Evolutionary conservation across 2,113 vertebrate species (phyloP).

Genomic region (Suricata suricatta): DNA sequence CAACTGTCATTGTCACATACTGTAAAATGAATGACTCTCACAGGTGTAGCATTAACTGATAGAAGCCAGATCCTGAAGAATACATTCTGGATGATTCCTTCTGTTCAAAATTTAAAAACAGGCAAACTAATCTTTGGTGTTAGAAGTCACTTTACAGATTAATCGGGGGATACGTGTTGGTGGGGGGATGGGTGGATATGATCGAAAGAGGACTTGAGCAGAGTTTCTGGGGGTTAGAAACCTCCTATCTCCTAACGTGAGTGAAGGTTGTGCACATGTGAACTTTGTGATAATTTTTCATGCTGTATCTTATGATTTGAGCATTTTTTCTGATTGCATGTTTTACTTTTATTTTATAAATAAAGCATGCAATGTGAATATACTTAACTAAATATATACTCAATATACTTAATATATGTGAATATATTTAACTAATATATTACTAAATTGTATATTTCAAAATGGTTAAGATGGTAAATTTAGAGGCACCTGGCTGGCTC

Average conservation of each 20-base stretch:
- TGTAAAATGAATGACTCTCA: background rate
- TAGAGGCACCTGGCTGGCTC: too few species aligned
- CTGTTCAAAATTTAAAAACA: background rate
- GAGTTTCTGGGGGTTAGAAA: background rate
- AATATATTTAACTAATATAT: background rate
- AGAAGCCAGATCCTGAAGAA: background rate
- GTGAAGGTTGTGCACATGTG: background rate
- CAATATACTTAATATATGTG: background rate
- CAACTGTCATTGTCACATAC: background rate
- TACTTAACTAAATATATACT: background rate
- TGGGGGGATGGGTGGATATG: background rate
- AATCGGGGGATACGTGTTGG: background rate
- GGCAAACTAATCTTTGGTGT: background rate
- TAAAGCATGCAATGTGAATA: background rate
- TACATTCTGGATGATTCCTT: background rate
- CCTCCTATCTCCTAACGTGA: background rate
- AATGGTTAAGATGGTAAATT: background rate
- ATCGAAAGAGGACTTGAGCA: background rate
- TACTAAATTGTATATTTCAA: background rate
- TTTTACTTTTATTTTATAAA: background rate
- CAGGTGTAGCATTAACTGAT: background rate
- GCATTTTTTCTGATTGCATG: background rate
- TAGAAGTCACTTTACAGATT: background rate
- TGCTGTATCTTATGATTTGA: background rate
- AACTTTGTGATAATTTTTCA: background rate